Conservation (phyloP, 2,888 invertebrate species). For the Gibbula magus region DNA sequence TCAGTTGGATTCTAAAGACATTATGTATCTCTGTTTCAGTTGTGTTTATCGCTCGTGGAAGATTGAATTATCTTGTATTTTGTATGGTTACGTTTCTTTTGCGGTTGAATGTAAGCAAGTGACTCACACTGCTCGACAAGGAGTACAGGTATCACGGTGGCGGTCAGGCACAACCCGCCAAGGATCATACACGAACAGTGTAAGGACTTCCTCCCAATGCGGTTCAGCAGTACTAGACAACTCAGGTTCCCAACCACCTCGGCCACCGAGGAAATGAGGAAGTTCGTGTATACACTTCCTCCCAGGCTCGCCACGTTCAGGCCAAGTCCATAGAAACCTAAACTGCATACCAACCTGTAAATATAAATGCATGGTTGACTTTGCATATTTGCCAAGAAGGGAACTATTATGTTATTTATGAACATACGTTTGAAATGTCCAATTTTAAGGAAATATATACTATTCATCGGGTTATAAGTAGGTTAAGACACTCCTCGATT, state of each 20-base stretch:
- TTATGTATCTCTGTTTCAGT: no score
- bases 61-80: no score
- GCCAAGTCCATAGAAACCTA: constrained; percentile 90
- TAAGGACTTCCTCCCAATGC: constrained; percentile 67
- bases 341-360: constrained; percentile 84
- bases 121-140: constrained; percentile 11
- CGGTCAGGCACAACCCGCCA: background rate
- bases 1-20: no score
- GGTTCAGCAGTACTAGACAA: constrained; percentile 59
- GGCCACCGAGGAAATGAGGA: constrained; percentile 84
- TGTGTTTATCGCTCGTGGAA: no score
- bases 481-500: no score
- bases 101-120: no score
- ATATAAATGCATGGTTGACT: background rate
- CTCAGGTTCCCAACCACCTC: constrained; percentile 73
- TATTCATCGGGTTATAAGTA: no score
- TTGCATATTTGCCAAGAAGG: no score
- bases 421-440: no score
- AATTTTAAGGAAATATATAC: no score
- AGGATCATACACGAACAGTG: constrained; percentile 23
- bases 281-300: constrained; percentile 88
- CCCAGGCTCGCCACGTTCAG: constrained; percentile 75
- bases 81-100: no score
- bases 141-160: constrained; percentile 6
- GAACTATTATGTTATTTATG: no score